Evolutionary conservation across 2,113 vertebrate genomes (phyloP), one percentile per base, ranked within the genome.

Genomic region (Ibidorhyncha struthersii): DNA sequence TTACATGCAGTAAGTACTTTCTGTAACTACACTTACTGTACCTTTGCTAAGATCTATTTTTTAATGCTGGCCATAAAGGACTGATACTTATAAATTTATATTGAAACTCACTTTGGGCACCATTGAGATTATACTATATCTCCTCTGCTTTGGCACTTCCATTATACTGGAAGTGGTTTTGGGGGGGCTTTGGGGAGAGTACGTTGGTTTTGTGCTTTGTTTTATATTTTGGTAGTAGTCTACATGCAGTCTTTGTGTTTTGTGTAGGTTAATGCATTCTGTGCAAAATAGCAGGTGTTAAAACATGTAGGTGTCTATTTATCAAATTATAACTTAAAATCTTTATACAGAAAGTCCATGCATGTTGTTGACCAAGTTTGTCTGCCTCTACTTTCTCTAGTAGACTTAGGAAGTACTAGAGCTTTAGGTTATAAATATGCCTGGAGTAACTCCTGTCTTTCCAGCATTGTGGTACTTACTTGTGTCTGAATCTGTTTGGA

Each of bases 1-100:
- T 98, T 99, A 72, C 98, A 97, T 79, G 98, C 98, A 88, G 99
- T 99, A 98, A 98, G 99, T 99, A 94, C 6, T 78, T 40, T 32
- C 6, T 86, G 27, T 82, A 30, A 69, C 38, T 91, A 36, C 5
- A 13, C 3, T 45, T 65, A 13, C 14, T 36, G 3, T 18, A 52
- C 62, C 27, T 55, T 86, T 3, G 3, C 7, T 58, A 17, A 43
- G 53, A 41, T 9, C 21, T 36, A 1, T 7, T 41, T 86, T 88
- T 61, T 70, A 69, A 14, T 89, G 45, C 16, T 86, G 27, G 23
- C 40, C 12, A 0, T 63, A 52, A 92, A 80, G 29, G 3, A 52
- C 8, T 47, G 82, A 8, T 0, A 43, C 8, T 41, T 85, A 9
- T 0, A 43, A 76, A 74, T 10, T 41, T 41, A 6, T 17, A 27